Base-by-base conservation (phyloP, 2,113 vertebrate species). In the Triplophysa siluroides region DNA sequence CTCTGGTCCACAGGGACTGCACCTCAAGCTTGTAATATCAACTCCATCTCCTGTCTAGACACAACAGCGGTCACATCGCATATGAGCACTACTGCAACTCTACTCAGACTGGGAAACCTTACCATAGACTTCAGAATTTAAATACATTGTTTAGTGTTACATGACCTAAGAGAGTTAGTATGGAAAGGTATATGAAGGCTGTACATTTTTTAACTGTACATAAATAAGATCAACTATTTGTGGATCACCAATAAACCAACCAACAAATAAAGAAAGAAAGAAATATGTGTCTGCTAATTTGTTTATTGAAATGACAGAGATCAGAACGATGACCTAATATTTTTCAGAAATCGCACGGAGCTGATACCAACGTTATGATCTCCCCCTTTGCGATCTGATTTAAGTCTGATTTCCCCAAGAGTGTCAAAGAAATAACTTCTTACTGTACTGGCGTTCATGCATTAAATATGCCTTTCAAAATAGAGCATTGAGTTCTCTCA, bases 401-500 rank as follows among this genome's bases (percentile, higher is more conserved):
- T 18, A 62, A 24, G 38, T 65, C 19, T 65, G 45, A 38, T 65
- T 65, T 56, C 33, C 50, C 21, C 78, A 80, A 71, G 62, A 45
- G 54, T 60, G 47, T 67, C 23, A 70, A 65, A 71, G 9, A 71
- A 47, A 65, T 43, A n/a, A 33, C 26, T 21, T 14, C 33, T 60
- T 71, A 50, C 60, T 47, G 13, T 76, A 58, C 45, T 64, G 71
- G 16, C 45, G 41, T 71, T 76, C 23, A 76, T 79, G 45, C 13
- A 70, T 76, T 64, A 75, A 68, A 29, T 29, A 61, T 81, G 41
- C 0, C 26, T 64, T 70, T 45, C 43, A 23, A 68, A 64, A 79
- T 62, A 67, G 71, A 68, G n/a, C 60, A 69, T 9, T 13, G 38
- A 56, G 47, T 41, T 8, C 47, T 47, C 5, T 64, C 45, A 67